Evolutionary conservation across 2,888 invertebrate genomes (phyloP).

Genomic region (Acronicta aceris): DNA sequence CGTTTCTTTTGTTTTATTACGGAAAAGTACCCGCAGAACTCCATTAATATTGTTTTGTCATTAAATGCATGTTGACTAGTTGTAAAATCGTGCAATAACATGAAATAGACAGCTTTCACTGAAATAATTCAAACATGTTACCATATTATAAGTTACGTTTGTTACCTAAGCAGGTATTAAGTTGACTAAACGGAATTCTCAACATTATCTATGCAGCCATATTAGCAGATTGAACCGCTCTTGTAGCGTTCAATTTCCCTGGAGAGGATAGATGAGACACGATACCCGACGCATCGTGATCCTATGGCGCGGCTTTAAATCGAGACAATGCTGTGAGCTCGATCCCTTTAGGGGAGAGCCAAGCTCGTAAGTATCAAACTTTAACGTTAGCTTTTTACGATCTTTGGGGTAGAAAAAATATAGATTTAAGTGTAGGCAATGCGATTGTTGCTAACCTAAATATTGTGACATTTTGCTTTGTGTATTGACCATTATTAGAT

Average conservation of each 20-base stretch:
- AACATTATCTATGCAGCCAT: slow-evolving; percentile 39
- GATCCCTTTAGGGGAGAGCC: slow-evolving; percentile 54
- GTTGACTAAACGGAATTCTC: slow-evolving; percentile 16
- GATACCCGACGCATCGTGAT: slow-evolving; percentile 62
- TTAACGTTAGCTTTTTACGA: slow-evolving; percentile 52
- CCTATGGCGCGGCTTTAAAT: slow-evolving; percentile 59
- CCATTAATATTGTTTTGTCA: slow-evolving; percentile 36
- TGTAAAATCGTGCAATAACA: slow-evolving; percentile 26
- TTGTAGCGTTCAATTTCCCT: slow-evolving; percentile 68
- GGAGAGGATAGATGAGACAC: slow-evolving; percentile 62
- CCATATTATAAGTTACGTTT: slow-evolving; percentile 6
- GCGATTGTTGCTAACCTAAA: slow-evolving; percentile 2
- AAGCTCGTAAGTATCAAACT: slow-evolving; percentile 45
- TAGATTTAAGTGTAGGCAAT: slow-evolving; percentile 27
- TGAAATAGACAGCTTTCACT: slow-evolving; percentile 20
- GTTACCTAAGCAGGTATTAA: slow-evolving; percentile 18
- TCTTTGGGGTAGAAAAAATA: slow-evolving; percentile 40
- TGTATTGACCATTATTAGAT: not conserved
- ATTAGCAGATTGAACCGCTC: slow-evolving; percentile 68
- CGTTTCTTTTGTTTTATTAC: slow-evolving; percentile 24
- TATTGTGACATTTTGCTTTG: not conserved
- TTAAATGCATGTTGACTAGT: slow-evolving; percentile 26
- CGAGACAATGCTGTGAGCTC: slow-evolving; percentile 64
- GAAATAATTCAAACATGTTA: slow-evolving; percentile 20
- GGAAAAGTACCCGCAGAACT: slow-evolving; percentile 9